Evolutionary conservation across 2,113 vertebrate genomes (phyloP), one percentile per base, ranked within the genome.

Genomic region (Cygnus atratus): DNA sequence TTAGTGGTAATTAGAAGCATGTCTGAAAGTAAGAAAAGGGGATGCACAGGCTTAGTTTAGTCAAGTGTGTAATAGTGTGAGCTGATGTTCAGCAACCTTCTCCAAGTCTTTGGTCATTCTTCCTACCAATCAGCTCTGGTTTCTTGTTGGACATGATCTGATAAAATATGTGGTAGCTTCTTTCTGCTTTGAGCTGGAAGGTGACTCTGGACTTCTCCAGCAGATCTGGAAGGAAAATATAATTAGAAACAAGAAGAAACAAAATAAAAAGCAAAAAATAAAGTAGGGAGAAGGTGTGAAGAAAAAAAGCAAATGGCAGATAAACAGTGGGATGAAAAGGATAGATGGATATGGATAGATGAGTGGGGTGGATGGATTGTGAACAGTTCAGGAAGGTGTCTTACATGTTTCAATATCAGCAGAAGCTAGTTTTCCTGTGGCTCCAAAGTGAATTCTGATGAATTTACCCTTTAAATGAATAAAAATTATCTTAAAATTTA

Each of bases 401-500:
- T 98, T 97, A 97, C 96, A 97, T 31, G 96, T 97, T 95, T 97
- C 96, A 62, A 97, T 97, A 11, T 97, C 96, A 11, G 99, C 99
- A 93, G 99, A 99, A 92, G 99, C 98, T 96, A 99, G 96, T 92
- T 99, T 99, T 82, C 99, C 99, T 44, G 99, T 99, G 39, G 99
- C 91, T 41, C 98, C 98, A 57, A 99, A 99, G 78, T 99, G 99
- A 87, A 99, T 99, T 97, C 99, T 98, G 97, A 99, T 99, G 92
- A 99, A 99, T 98, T 99, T 99, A 33, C 99, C 99, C 99, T 98
- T 93, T 74, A 79, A 96, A 94, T 22, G 25, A 95, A 97, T 61
- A 58, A 68, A 87, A 85, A 10, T 26, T 2, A 4, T 73, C 19
- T 70, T 66, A 74, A 73, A 3, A 74, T 35, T 62, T 39, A 29